Base-by-base conservation (phyloP, 2,888 invertebrate species). In the Hydroisotoma schaefferi region DNA sequence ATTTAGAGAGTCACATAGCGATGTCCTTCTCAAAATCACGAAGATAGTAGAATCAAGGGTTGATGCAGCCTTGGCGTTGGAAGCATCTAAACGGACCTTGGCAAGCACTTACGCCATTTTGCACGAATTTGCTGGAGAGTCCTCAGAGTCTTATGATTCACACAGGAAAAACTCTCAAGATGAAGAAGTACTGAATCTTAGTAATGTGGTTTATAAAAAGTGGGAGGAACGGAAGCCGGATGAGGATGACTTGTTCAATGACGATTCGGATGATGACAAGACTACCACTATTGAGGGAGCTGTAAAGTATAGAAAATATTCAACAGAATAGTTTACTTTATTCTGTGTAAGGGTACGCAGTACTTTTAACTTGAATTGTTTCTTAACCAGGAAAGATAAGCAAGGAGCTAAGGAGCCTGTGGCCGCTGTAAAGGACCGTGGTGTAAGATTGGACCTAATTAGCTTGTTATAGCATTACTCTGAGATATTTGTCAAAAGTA, bases 181-280 rank as follows among this genome's bases (percentile, higher is more conserved):
- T 43, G 43, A 43, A 6, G 47, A 6, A 15, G 23, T 26, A 43
- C 12, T 18, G n/a, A n/a, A n/a, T n/a, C n/a, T n/a, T n/a, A n/a
- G n/a, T n/a, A n/a, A n/a, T n/a, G n/a, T n/a, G n/a, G n/a, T n/a
- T n/a, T n/a, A n/a, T 2, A 26, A 25, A 26, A 60, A 55, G 29
- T 56, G 56, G 15, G 61, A 61, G 10, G 61, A 61, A 10, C 61
- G 48, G 27, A 23, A 48, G 23, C 48, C 56, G 12, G 56, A 56
- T 48, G 53, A 56, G 8, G 40, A 38, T 25, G 57, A 57, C 20
- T 10, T 51, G 23, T 33, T 33, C 8, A 33, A 10, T 33, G 15
- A 15, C 8, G 15, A 33, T 33, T 8, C 33, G 8, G 33, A 33
- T 10, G 33, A 8, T 10, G 33, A 33, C 8, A 33, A 33, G 33